Evolutionary conservation across 92 coral and sea anemone genomes (phyloP), one percentile per base, ranked within the genome.

Genomic region (Phenganax subtilis): DNA sequence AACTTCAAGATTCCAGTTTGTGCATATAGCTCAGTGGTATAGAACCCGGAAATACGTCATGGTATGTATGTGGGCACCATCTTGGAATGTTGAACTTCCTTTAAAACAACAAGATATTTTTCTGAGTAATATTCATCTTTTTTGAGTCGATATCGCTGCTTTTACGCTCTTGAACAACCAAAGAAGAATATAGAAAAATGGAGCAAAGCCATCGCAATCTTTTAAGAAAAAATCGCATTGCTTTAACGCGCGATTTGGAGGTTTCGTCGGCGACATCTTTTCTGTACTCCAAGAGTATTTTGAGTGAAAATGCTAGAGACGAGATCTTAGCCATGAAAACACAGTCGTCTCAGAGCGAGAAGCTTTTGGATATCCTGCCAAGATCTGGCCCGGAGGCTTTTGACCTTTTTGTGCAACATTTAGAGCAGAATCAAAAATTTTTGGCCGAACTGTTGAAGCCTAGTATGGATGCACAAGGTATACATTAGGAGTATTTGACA

Each of bases 161-260:
- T 28, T 68, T 68, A 12, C 31, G 30, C 17, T 28, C 9, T 30
- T 68, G 30, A 25, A 37, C 73, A 30, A 68, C 16, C 2, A 29
- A 28, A 68, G 51, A 37, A 37, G 54, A 12, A 61, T 68, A 51
- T 10, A 12, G 20, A 68, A 59, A 30, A 55, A 91, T 91, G 96
- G 80, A 86, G 10, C 72, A 87, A 37, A 58, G 76, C 53, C 96
- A 89, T 81, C 86, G 96, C 53, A 64, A 75, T 25, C 52, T 89
- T 54, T 67, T 91, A 47, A 80, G 82, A 61, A 82, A 83, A 73
- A 61, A 87, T 54, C 85, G 97, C 56, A 25, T 54, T 10, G 86
- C 69, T 10, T 80, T 93, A 52, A 82, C 78, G 0, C 73, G 57
- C 16, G 93, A 93, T 80, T 78, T 93, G 9, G 94, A 93, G 8